Conservation (phyloP, 2,797 vertebrate genomes). For the Chaenodraco wilsoni region DNA sequence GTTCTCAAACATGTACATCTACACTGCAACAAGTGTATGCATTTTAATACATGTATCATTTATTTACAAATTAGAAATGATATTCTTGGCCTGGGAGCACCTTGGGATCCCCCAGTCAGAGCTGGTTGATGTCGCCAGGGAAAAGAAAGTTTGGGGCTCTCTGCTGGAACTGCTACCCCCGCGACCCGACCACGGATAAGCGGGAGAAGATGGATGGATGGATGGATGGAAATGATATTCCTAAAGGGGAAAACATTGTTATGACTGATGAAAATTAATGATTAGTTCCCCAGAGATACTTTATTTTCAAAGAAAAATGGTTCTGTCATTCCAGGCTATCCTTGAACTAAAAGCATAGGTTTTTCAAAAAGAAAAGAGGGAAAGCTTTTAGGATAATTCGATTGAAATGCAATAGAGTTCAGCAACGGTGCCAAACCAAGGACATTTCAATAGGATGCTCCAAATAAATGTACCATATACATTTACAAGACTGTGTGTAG, state of each 20-base stretch:
- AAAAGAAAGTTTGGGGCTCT: no score
- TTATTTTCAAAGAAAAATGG: constrained; percentile 27
- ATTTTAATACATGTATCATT: constrained; percentile 2
- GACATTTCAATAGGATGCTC: no score
- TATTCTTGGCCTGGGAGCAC: no score
- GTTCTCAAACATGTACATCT: constrained; percentile 4
- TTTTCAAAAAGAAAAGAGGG: constrained; percentile 22
- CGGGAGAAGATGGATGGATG: no score
- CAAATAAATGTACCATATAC: neutral
- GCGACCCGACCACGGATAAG: no score
- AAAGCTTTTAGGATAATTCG: constrained; percentile 50
- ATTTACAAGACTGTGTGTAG: neutral
- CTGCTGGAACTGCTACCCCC: no score
- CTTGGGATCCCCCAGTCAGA: no score
- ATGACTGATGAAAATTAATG: constrained; percentile 34
- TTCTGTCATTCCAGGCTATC: constrained; percentile 10
- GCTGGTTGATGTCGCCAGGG: no score
- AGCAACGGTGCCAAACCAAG: neutral
- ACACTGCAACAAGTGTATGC: constrained; percentile 7
- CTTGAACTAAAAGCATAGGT: constrained; percentile 34
- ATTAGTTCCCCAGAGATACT: constrained; percentile 15
- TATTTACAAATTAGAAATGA: neutral
- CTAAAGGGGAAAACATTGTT: constrained; percentile 3
- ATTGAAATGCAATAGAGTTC: constrained; percentile 40
- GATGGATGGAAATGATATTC: constrained; percentile 11